Base-by-base conservation (phyloP, 2,888 invertebrate genomes). In the Maniola hyperantus region DNA sequence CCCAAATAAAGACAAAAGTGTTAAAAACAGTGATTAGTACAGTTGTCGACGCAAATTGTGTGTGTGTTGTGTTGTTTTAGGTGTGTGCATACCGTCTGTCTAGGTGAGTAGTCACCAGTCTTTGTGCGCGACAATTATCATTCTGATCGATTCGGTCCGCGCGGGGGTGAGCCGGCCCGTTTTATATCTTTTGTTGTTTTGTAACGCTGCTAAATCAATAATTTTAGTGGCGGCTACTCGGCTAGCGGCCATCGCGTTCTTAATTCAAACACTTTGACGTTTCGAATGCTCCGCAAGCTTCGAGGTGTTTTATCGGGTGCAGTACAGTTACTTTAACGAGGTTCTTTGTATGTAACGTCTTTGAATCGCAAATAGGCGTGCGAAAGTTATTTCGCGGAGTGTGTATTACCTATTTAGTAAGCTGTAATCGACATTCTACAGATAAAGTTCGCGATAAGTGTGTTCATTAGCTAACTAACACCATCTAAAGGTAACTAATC, bases 101-200 rank as follows among this genome's bases (percentile, higher is more conserved):
- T 89, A 89, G 90, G 88, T 89, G 88, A 90, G 91, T 90, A 87
- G 85, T 86, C 83, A 83, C 79, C 83, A 84, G 84, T 88, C 88
- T 89, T 90, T 91, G 91, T 91, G 91, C 87, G 89, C 88, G 91
- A 92, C 92, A 92, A 91, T 92, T 91, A 92, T 92, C 91, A 90
- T 90, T 89, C 77, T 79, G 79, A 91, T 91, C 91, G 91, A 91
- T 91, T 91, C 89, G 83, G 82, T 77, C 82, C 75, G 89, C 85
- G 89, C 87, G 90, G 87, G 89, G 88, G 90, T 83, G 88, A 82
- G 82, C 82, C 83, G 83, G 86, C 79, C 83, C 84, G 87, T 89
- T 90, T 90, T 89, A 88, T 91, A 89, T 91, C 89, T 91, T 92
- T 91, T 91, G 91, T 91, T 91, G 89, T 91, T 91, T 90, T 90